These are phyloP conservation scores for Anorthoa munda DNA, from an alignment of 2,888 invertebrate species.

Conservation along the genomic window DNA sequence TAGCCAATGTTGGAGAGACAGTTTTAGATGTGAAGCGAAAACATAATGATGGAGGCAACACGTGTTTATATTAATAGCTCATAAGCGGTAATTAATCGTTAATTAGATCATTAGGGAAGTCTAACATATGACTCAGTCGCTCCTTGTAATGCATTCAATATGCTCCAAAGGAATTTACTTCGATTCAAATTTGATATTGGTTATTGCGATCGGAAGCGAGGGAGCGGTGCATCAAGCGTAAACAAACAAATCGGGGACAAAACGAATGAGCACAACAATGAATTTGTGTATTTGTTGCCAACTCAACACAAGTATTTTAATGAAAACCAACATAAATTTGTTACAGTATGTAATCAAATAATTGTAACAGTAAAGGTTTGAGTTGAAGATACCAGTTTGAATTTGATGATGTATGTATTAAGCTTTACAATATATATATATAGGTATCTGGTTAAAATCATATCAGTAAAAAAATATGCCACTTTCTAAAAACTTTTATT, in stretches of 20 bases:
- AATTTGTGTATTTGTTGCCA: constrained; percentile 50
- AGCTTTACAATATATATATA: too few relatives aligned
- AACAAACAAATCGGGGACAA: constrained; percentile 60
- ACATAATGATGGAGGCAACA: constrained; percentile 30
- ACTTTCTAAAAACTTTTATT: constrained; percentile 22
- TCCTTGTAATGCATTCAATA: constrained; percentile 9
- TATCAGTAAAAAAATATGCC: neutral
- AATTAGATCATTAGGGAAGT: constrained; percentile 29
- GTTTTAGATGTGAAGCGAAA: constrained; percentile 32
- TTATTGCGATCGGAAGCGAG: constrained; percentile 35
- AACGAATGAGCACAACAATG: constrained; percentile 44
- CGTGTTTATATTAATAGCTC: constrained; percentile 27
- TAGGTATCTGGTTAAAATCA: neutral
- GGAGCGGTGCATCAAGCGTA: constrained; percentile 46
- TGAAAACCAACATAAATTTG: constrained; percentile 8
- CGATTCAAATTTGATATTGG: constrained; percentile 31
- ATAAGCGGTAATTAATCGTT: constrained; percentile 26
- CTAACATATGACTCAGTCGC: constrained; percentile 4
- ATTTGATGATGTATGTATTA: neutral
- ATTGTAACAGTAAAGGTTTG: neutral
- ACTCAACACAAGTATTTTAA: constrained; percentile 27
- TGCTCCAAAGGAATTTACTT: constrained; percentile 15
- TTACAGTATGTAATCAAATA: constrained; percentile 17
- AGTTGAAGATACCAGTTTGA: neutral
- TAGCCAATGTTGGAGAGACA: constrained; percentile 32